Evolutionary conservation across 2,113 vertebrate genomes (phyloP), one percentile per base, ranked within the genome.

Genomic region (Atherinomorus stipes): DNA sequence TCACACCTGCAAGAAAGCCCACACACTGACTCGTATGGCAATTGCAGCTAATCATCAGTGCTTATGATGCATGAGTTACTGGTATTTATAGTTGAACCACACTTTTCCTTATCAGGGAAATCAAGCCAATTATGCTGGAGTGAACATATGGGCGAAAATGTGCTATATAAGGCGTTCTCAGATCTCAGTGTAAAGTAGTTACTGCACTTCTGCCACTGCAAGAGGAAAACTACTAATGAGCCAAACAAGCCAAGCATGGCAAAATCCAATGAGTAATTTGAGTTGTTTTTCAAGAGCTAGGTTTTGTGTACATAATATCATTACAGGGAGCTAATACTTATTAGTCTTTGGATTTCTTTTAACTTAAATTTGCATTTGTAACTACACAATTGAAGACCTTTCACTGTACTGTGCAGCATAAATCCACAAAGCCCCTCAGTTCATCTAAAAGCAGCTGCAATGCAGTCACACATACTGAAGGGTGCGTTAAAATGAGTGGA

Each of bases 371-470:
- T 8, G 19, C 31, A 50, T 15, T 4, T 21, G 21, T 22, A 50
- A 49, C 4, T 2, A 37, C 5, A 15, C 23, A 31, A 52, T 28
- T 68, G 25, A 10, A 71, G 62, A 65, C 37, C 2, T 15, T 18
- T 21, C 12, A 67, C 26, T 66, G 8, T 34, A 51, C 66, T 50
- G 13, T 52, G 22, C 47, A 16, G 71, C 80, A 76, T 52, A 60
- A 60, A 71, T 68, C 11, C 28, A 59, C 21, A 83, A 65, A 59
- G 50, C 22, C 16, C 21, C 68, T 69, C 21, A 83, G 37, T 84
- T 16, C 22, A 40, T 53, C 63, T 37, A 60, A 50, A 45, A 69
- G 62, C 73, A 82, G 70, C 67, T 85, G 60, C 21, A 65, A 26
- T 57, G 53, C 37, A 50, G 12, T 64, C 37, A 45, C 50, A 86